Base-by-base conservation (phyloP, 2,113 vertebrate genomes). In the Phaethon lepturus region DNA sequence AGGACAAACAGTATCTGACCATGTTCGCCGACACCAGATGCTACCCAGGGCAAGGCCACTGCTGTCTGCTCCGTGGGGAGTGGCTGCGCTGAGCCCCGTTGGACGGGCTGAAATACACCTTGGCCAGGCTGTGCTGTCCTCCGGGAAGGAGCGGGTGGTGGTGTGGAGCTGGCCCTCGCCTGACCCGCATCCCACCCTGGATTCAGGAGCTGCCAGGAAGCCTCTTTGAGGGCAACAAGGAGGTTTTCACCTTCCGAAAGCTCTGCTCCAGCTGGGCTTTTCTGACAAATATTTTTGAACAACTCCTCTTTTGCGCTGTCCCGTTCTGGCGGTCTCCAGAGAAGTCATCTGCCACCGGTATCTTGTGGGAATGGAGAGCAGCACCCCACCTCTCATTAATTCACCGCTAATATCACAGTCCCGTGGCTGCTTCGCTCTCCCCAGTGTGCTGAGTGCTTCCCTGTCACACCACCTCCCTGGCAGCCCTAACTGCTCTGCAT, bases 381-480 rank as follows among this genome's bases (percentile, higher is more conserved):
- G 45, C n/a, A 55, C n/a, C 16, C 49, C 20, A 62, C 20, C 24
- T 52, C 75, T 83, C 64, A 22, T 29, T 44, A 81, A 78, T 28
- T 49, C 11, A 1, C 22, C 0, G 0, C 47, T 72, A 40, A 42
- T 63, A 40, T 31, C 81, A 73, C 38, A 10, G 28, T 49, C 72
- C 42, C 1, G 1, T 18, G 59, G 69, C 38, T 74, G 59, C 84
- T 85, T 47, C 3, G 10, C 49, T 11, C 14, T 55, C 15, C n/a
- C 49, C 31, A 64, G n/a, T 26, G 35, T 19, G 55, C 31, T 5
- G 2, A 68, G 24, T 5, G 13, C 62, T 69, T 29, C 53, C 62
- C 25, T 68, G 28, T 49, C 63, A 86, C 77, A 59, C n/a, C 64
- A 63, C 9, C 23, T 16, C 45, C 23, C 66, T 52, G 47, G 69